Evolutionary conservation across 2,113 vertebrate genomes (phyloP).

Genomic region (Apeltes quadracus): DNA sequence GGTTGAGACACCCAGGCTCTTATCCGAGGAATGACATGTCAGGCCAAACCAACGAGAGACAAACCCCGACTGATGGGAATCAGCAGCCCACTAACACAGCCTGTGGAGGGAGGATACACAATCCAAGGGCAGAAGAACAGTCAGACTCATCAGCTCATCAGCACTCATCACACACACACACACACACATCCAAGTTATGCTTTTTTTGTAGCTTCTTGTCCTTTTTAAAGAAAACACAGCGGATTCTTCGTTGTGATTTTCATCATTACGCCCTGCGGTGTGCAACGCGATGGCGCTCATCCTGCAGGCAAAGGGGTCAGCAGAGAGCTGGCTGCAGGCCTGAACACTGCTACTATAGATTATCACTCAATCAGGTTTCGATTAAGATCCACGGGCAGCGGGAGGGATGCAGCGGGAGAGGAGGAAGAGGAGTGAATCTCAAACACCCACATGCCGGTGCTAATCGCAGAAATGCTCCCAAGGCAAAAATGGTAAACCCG

Average conservation of each 20-base stretch:
- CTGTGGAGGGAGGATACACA: constrained; percentile 57
- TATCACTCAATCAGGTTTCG: constrained; percentile 81
- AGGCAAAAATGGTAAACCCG: constrained; percentile 77
- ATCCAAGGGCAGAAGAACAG: constrained; percentile 60
- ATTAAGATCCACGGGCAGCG: constrained; percentile 61
- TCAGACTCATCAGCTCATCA: constrained; percentile 53
- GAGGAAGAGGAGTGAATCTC: constrained; percentile 51
- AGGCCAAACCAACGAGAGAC: constrained; percentile 51
- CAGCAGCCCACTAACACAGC: constrained; percentile 61
- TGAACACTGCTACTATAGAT: constrained; percentile 74
- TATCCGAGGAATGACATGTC: constrained; percentile 69
- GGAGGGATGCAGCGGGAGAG: constrained; percentile 46
- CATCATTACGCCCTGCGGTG: constrained; percentile 26
- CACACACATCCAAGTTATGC: constrained; percentile 24
- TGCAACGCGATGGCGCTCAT: constrained; percentile 48
- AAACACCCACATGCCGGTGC: constrained; percentile 59
- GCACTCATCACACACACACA: constrained; percentile 37
- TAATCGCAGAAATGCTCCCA: constrained; percentile 76
- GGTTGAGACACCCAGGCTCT: constrained; percentile 66
- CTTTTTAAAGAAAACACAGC: constrained; percentile 23
- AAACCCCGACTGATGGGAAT: constrained; percentile 72
- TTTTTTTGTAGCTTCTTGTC: constrained; percentile 26
- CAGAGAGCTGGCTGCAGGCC: constrained; percentile 54
- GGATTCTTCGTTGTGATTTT: constrained; percentile 10
- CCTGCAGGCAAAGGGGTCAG: constrained; percentile 64